A percentile compares a stretch with the other conserved stretches of the same genome.
These are phyloP conservation scores for Buteo buteo DNA, from an alignment of 2,113 vertebrate genomes.

Conservation along the genomic window DNA sequence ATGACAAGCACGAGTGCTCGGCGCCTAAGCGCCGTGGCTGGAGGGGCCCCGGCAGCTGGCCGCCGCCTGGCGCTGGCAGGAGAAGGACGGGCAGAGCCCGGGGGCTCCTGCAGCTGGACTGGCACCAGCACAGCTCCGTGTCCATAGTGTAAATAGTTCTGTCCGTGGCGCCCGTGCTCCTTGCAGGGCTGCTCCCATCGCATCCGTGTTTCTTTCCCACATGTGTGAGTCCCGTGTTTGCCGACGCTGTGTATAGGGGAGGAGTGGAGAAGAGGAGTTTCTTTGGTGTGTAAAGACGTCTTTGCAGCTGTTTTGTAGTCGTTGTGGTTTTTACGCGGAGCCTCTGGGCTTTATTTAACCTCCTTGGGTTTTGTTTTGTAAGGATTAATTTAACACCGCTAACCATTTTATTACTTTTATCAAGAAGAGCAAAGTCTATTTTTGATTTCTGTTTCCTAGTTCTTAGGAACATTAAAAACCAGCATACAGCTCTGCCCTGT, in stretches of 20 bases:
- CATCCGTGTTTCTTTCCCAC: slow-evolving; percentile 8
- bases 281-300: slow-evolving; percentile 3
- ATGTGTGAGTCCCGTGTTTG: not conserved
- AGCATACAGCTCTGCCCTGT: not conserved
- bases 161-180: not conserved
- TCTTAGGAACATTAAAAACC: slow-evolving; percentile 55
- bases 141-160: slow-evolving; percentile 49
- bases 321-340: not conserved
- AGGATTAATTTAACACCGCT: slow-evolving; percentile 70
- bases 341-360: slow-evolving; percentile 40
- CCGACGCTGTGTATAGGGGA: not conserved
- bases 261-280: not conserved
- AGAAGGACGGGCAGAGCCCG: not conserved
- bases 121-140: not conserved
- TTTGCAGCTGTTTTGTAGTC: slow-evolving; percentile 55
- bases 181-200: not conserved
- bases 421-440: slow-evolving; percentile 68
- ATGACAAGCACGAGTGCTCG: not conserved
- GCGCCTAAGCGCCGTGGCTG: not conserved
- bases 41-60: not conserved
- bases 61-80: not conserved
- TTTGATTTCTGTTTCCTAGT: slow-evolving; percentile 70
- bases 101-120: not conserved
- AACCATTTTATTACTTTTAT: slow-evolving; percentile 72
- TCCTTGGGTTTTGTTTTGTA: slow-evolving; percentile 57